Base-by-base conservation (phyloP, 2,797 vertebrate genomes). In the Coregonus suidteri region DNA sequence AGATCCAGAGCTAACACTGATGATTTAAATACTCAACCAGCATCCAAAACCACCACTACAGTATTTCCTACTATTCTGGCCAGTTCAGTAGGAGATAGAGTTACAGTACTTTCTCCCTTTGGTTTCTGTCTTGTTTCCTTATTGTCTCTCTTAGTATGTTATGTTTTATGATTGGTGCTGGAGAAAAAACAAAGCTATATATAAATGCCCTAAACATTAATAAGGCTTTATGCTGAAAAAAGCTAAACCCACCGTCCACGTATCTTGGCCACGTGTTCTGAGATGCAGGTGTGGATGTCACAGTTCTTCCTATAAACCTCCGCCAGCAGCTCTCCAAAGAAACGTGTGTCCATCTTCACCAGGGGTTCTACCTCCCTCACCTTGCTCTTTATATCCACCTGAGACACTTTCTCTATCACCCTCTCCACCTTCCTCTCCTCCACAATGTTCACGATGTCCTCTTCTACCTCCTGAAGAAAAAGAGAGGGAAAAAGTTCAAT, bases 261-360 rank as follows among this genome's bases (percentile, higher is more conserved):
- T 69, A 99, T 97, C 93, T 94, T 98, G 79, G 95, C 90, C 87
- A 98, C 95, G 4, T 98, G 96, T 75, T 98, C 94, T 0, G 95
- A 90, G 83, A 99, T 91, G 86, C 94, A 97, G 79, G 89, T 91
- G 93, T 98, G 91, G 81, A 99, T 93, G 89, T 98, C 96, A 0
- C 77, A 92, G 93, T 95, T 98, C 92, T 98, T 99, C 87, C 95
- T 94, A 92, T 95, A 95, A 82, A 99, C 93, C 6, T 99, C 97
- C 0, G 97, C 98, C 75, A 99, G 94, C 77, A 99, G 94, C 86
- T 98, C 97, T 0, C 97, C 98, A 0, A 99, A 99, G 92, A 94
- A 99, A 13, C 96, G 95, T 0, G 96, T 96, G 88, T 99, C 97
- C 89, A 98, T 75, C 88, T 97, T 96, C 0, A 90, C 82, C 0